Evolutionary conservation across 53 echinoderm and acorn worm species (phyloP), one percentile per base, ranked within the genome.

Genomic region (Hippasteria phrygiana): DNA sequence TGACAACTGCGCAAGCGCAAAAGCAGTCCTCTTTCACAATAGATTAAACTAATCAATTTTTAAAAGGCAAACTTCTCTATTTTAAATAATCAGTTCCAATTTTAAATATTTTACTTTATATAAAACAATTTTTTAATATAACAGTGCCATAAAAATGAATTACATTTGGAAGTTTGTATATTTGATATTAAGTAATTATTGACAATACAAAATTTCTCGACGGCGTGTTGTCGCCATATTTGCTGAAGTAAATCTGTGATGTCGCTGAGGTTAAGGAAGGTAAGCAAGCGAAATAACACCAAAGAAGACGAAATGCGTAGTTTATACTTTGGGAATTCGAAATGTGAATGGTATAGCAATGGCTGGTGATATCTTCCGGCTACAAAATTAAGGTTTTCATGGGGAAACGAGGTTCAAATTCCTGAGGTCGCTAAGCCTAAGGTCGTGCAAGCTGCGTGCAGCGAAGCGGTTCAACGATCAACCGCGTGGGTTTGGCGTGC

Each of bases 151-250:
- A n/a, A n/a, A n/a, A n/a, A n/a, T n/a, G n/a, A n/a, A n/a, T n/a
- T n/a, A n/a, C n/a, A n/a, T n/a, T n/a, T n/a, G n/a, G n/a, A n/a
- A n/a, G n/a, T n/a, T n/a, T 22, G 26, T 59, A 14, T 14, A 24
- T 24, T 20, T 59, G 6, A 7, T 66, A 14, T 66, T 32, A 66
- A n/a, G n/a, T 34, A 66, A 13, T 22, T 66, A 66, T 2, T 34
- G 67, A 36, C 17, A 40, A 0, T 1, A 72, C 42, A 24, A 39
- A 72, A 22, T 59, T 59, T 59, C 26, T 14, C 26, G 59, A 59
- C 7, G 22, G 72, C 42, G 41, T 72, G 65, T 29, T 43, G 81
- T 64, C 81, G 81, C 81, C 81, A 81, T 81, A 64, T 81, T 81
- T 81, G 81, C 81, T 29, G 65, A 80, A 42, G 43, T 81, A n/a